Evolutionary conservation across 2,113 vertebrate genomes (phyloP), one percentile per base, ranked within the genome.

Genomic region (Motacilla alba): DNA sequence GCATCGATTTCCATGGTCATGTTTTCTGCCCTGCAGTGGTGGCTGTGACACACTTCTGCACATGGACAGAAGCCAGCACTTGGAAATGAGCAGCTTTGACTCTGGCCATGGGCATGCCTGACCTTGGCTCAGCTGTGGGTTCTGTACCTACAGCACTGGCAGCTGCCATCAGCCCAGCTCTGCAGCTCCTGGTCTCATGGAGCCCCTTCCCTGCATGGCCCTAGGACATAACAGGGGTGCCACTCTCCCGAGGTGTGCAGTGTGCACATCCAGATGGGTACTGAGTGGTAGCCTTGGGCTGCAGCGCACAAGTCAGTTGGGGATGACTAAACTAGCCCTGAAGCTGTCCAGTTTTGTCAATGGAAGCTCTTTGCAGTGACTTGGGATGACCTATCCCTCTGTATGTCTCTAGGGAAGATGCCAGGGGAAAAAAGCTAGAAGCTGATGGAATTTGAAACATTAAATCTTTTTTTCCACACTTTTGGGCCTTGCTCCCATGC

Each of bases 241-340:
- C 33, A 0, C 46, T 50, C 21, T 7, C 4, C 12, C 0, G 0
- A 49, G 60, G 30, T 31, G 44, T 5, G 24, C 44, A 44, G 33
- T 10, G 43, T 20, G 7, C 17, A 7, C 26, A 5, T 15, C 10
- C 21, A 3, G 21, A 15, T 2, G 6, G 24, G 19, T 18, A 5
- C 27, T 23, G 66, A 35, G 7, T 43, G 21, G 33, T 3, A 35
- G 58, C 33, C 41, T 73, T 33, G 53, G 58, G 41, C 37, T 73
- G 41, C 55, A 72, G 49, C 53, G 13, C 15, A 13, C 43, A 79
- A 28, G 37, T 20, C 46, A 50, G 10, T 3, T 23, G 33, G 69
- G 21, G 22, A 31, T 50, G 17, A 79, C 20, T 15, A 46, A 94
- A 64, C 19, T 3, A 30, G n/a, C n/a, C 39, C 55, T 78, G 50